Base-by-base conservation (phyloP, 2,888 invertebrate genomes). In the Caenorhabditis drosophilae region DNA sequence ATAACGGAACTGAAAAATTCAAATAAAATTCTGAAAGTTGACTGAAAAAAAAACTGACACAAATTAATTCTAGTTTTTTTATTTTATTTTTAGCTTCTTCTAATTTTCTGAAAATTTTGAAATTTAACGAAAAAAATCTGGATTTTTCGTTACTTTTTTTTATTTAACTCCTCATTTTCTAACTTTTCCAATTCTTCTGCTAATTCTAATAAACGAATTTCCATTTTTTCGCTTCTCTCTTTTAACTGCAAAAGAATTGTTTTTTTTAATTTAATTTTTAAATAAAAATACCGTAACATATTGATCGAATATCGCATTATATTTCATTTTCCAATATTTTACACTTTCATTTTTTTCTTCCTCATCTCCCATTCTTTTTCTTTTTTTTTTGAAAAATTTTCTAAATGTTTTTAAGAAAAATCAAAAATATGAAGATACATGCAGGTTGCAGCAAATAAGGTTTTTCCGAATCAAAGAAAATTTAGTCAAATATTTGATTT, bases 321-420 rank as follows among this genome's bases (percentile, higher is more conserved):
- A 63, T 26, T 63, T 63, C 23, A 58, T 63, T 31, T 50, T 45
- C 63, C 57, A 63, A 36, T 63, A 63, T n/a, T 46, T 58, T 40
- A 58, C 53, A 26, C 50, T 53, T 26, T 49, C 35, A 48, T 58
- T 47, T 27, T 58, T 46, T 47, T 57, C 58, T 23, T 50, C 62
- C 11, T 42, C 42, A 6, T 42, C 40, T 18, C 40, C n/a, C 40
- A 40, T 40, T 40, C 11, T 26, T 25, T n/a, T n/a, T n/a, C n/a
- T n/a, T n/a, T n/a, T n/a, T 45, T 16, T 2, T 7, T 12, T 3
- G 20, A 45, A 2, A 2, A 16, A 4, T 23, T 16, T 27, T 15
- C 12, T 20, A 23, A 27, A 27, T 7, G 7, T 18, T 4, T 15
- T 11, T 16, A 45, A 16, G 16, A 27, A 25, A 41, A 4, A 9